phyloP scores from a whole-genome alignment of 2,888 invertebrate genomes.

The Meliscaeva auricollis region DNA sequence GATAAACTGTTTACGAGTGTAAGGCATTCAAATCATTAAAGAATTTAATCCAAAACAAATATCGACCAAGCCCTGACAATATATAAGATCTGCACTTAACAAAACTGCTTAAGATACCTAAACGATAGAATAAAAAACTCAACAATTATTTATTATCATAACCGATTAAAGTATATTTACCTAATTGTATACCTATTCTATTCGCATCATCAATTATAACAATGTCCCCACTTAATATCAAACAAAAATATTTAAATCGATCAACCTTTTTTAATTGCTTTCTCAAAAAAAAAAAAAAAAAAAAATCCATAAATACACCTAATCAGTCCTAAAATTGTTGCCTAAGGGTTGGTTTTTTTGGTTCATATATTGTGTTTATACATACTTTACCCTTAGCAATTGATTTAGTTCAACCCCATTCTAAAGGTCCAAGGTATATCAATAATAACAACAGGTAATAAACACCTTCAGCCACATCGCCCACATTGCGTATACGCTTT shows the following conservation, averaged over 20 bases:
- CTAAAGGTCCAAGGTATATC: constrained; percentile 49
- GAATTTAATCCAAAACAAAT: too few relatives aligned
- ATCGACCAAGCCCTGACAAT: too few relatives aligned
- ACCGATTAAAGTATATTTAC: too few relatives aligned
- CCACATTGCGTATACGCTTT: constrained; percentile 69
- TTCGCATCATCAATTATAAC: neutral
- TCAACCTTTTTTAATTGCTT: constrained; percentile 46
- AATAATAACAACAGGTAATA: constrained; percentile 75
- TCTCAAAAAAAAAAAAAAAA: constrained; percentile 3
- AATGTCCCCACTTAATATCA: neutral
- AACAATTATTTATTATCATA: too few relatives aligned
- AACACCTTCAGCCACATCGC: constrained; percentile 70
- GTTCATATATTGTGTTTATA: neutral
- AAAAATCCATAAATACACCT: neutral
- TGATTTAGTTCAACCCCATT: constrained; percentile 8
- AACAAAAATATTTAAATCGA: constrained; percentile 18
- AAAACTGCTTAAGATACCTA: too few relatives aligned
- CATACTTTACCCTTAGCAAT: neutral
- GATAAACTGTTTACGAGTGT: too few relatives aligned
- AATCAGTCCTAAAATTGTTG: neutral
- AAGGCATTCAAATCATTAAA: too few relatives aligned
- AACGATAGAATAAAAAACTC: too few relatives aligned
- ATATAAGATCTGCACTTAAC: too few relatives aligned
- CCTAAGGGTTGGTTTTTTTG: neutral
- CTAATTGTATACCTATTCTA: too few relatives aligned